Evolutionary conservation across 2,797 vertebrate species (phyloP), one percentile per base, ranked within the genome.

Genomic region (Muraenolepis orangiensis): DNA sequence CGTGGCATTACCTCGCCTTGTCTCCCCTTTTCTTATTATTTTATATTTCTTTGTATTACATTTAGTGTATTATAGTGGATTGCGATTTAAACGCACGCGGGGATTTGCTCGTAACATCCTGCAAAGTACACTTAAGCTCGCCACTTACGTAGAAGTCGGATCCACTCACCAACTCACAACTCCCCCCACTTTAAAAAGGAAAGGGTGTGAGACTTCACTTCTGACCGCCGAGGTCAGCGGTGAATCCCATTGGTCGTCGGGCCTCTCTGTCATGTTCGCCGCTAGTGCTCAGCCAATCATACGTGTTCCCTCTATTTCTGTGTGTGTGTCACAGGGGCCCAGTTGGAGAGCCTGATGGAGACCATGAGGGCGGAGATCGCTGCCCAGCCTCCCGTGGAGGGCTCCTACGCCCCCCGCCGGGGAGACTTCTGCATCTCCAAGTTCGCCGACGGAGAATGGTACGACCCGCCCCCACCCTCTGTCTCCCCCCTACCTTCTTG

Each of bases 301-400:
- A 4, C 34, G 20, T 36, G 30, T 68, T 29, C 64, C 18, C 57
- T n/a, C 10, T 80, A 8, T 42, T 0, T 71, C 20, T 32, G 20
- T 29, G 28, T 85, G 57, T 78, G 34, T 77, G 10, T 29, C 46
- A 29, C 91, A 98, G 97, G 97, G 2, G 92, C 91, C 46, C 96
- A 98, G 89, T 85, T 99, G 91, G 97, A 98, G 88, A 97, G 94
- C 84, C 91, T 98, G 89, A 99, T 99, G 97, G 97, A 98, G 90
- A 96, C 93, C 85, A 98, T 99, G 97, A 91, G 97, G 5, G 94
- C 91, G 0, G 97, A 99, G 92, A 95, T 99, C 30, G 93, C 95
- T 0, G 82, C 88, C 81, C 96, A 95, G 83, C 97, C 97, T 0
- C 96, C 97, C 0, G 90, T 98, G 32, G 96, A 98, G 89, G 97